A percentile compares a stretch with the other conserved stretches of the same genome.
Evolutionary conservation across 2,888 invertebrate genomes (phyloP).

Genomic region (Drosophila recens): DNA sequence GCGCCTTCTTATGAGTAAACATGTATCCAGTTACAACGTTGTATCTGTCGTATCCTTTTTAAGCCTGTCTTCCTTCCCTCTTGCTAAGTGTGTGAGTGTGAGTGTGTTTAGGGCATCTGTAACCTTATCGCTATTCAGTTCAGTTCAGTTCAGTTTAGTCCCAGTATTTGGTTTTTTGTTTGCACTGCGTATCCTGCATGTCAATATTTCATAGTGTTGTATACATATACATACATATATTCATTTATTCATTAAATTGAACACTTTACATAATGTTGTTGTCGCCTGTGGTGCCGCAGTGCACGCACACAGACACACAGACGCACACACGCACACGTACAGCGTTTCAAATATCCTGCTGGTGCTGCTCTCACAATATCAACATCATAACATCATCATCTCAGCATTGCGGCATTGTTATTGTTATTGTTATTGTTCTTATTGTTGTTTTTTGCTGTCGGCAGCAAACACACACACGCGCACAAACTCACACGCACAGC

Average conservation of each 20-base stretch:
- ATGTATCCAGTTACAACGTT: conserved; percentile 72
- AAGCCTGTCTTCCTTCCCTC: conserved; percentile 47
- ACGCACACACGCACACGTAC: conserved; percentile 27
- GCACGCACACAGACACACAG: conserved; percentile 30
- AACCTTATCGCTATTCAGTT: conserved; percentile 75
- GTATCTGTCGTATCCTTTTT: conserved; percentile 57
- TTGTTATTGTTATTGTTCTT: conserved; percentile 45
- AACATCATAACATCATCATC: conserved; percentile 48
- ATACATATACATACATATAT: conserved; percentile 25
- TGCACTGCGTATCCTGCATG: conserved; percentile 55
- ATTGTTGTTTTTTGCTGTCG: conserved; percentile 43
- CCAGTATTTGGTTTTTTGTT: conserved; percentile 60
- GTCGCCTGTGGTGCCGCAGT: conserved; percentile 48
- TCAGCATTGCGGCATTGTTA: conserved; percentile 51
- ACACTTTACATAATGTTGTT: conserved; percentile 68
- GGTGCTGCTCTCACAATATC: conserved; percentile 60
- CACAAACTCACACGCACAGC: conserved; percentile 15
- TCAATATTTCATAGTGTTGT: conserved; percentile 65
- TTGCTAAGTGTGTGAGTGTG: conserved; percentile 21
- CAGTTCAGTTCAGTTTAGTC: conserved; percentile 63
- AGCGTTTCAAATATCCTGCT: conserved; percentile 70
- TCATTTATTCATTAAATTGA: conserved; percentile 66
- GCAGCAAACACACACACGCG: conserved; percentile 19
- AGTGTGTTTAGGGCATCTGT: conserved; percentile 74
- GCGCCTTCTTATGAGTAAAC: conserved; percentile 69